A percentile compares a stretch with the other conserved stretches of the same genome.
phyloP scores from a whole-genome alignment of 1,140 invertebrate genomes.

The Periplaneta americana region DNA sequence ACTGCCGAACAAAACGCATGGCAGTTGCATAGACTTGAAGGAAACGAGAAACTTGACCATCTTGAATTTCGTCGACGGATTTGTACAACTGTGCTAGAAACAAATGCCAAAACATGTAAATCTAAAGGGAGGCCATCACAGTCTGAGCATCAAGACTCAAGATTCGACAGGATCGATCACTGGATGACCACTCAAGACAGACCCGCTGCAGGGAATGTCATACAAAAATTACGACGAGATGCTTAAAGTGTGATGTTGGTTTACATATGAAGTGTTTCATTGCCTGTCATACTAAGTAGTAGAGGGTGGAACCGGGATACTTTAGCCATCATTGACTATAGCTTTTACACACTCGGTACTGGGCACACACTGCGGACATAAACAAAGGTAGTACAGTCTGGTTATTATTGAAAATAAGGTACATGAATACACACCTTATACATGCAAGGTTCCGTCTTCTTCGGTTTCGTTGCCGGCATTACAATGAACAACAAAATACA shows the following conservation, averaged over 20 bases:
- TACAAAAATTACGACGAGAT: background rate
- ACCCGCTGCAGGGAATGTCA: background rate
- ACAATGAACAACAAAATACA: no score
- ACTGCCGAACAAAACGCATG: background rate
- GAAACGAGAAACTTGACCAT: background rate
- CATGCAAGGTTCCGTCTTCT: no score
- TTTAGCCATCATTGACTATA: no score
- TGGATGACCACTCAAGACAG: background rate
- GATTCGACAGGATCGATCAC: background rate
- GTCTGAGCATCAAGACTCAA: background rate
- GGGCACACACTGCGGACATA: no score
- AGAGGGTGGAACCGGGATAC: no score
- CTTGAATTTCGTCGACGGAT: background rate
- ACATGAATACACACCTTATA: no score
- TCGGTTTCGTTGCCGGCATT: no score
- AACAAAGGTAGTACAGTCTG: no score
- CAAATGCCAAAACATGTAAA: background rate
- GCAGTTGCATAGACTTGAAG: background rate
- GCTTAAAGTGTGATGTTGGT: conserved; percentile 1
- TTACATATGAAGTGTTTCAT: no score
- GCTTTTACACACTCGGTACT: no score
- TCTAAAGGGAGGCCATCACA: background rate
- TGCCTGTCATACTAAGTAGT: no score
- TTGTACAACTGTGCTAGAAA: background rate
- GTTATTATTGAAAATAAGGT: no score